These are phyloP conservation scores for Tachuris rubrigastra DNA, from an alignment of 2,113 vertebrate species.

Conservation along the genomic window DNA sequence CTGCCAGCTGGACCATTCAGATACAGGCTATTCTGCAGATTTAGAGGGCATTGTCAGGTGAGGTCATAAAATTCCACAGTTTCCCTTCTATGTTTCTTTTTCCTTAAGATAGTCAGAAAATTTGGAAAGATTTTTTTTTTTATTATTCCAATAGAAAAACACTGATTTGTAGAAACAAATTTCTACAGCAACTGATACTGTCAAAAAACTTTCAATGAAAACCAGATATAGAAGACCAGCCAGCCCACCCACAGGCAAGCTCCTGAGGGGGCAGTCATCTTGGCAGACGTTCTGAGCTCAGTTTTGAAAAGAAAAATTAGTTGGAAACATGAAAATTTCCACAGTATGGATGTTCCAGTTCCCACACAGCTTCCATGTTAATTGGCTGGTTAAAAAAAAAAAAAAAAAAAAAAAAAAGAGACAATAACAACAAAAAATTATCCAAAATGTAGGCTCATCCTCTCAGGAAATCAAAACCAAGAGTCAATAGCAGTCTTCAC, in stretches of 20 bases:
- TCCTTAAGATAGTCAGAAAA: neutral
- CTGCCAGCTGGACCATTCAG: neutral
- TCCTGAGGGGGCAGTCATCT: neutral
- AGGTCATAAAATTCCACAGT: neutral
- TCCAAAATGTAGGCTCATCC: neutral
- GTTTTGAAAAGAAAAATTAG: slow-evolving; percentile 6
- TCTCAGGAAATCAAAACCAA: slow-evolving; percentile 35
- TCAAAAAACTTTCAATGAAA: slow-evolving; percentile 37
- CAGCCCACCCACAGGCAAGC: slow-evolving; percentile 46
- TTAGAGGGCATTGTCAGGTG: neutral
- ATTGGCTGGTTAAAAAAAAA: neutral
- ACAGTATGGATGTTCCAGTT: neutral
- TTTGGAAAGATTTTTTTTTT: neutral
- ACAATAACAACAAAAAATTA: neutral
- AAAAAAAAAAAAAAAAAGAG: no score
- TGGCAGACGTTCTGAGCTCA: slow-evolving; percentile 24
- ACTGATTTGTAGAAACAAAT: slow-evolving; percentile 9
- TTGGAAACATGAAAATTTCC: slow-evolving; percentile 39
- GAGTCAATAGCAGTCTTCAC: neutral
- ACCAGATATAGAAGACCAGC: neutral
- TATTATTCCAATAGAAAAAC: neutral
- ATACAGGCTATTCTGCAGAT: neutral
- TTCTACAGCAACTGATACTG: slow-evolving; percentile 22
- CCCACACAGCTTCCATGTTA: slow-evolving; percentile 34
- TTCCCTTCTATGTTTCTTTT: neutral